phyloP scores from a whole-genome alignment of 2,888 invertebrate species.

The Hoplodrina blanda region DNA sequence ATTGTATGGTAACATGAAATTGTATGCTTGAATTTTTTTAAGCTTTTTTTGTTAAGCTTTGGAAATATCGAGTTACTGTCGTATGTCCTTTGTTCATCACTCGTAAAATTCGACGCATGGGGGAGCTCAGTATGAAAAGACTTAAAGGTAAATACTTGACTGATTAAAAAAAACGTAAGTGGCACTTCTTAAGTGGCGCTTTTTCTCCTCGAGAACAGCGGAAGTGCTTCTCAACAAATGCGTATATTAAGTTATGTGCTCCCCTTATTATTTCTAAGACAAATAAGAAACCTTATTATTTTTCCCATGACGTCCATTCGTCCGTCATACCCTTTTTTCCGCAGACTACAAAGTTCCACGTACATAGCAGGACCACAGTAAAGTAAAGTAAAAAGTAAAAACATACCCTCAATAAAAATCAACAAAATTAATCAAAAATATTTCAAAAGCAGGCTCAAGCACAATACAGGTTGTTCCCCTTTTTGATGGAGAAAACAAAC shows the following conservation, averaged over 20 bases:
- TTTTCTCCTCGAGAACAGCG: background rate
- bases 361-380: background rate
- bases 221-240: background rate
- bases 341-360: background rate
- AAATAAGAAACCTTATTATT: background rate
- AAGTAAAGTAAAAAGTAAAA: too few relatives aligned
- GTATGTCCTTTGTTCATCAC: slow-evolving; percentile 1
- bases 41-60: background rate
- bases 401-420: slow-evolving; percentile 20
- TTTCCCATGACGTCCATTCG: too few relatives aligned
- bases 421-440: slow-evolving; percentile 39
- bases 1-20: slow-evolving; percentile 19
- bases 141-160: background rate
- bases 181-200: background rate
- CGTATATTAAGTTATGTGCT: background rate
- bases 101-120: background rate
- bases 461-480: slow-evolving; percentile 24
- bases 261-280: background rate
- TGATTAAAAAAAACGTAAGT: background rate
- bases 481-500: slow-evolving; percentile 36
- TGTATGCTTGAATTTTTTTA: background rate
- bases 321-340: background rate
- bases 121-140: background rate
- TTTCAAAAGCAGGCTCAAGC: slow-evolving; percentile 15
- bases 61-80: background rate